Evolutionary conservation across 2,888 invertebrate species (phyloP).

Genomic region (Lochmaea crataegi): DNA sequence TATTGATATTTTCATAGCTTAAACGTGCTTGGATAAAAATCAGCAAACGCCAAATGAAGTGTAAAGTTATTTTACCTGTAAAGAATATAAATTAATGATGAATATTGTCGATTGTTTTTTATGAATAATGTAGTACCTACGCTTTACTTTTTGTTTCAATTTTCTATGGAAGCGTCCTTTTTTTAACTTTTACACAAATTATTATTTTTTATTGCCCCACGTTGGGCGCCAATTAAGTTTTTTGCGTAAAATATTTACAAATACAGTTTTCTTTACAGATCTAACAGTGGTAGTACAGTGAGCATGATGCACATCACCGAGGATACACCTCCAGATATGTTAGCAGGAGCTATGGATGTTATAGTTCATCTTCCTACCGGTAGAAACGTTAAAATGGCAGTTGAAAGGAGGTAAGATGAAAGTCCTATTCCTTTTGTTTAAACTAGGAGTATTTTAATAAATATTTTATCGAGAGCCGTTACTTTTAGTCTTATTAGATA

Average conservation of each 20-base stretch:
- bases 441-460: no score
- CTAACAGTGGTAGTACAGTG: constrained; percentile 57
- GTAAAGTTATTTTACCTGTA: neutral
- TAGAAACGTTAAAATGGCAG: constrained; percentile 67
- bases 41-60: neutral
- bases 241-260: neutral
- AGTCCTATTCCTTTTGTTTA: no score
- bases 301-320: constrained; percentile 71
- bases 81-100: neutral
- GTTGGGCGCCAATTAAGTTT: no score
- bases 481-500: no score
- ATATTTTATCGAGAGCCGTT: no score
- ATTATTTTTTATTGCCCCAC: no score
- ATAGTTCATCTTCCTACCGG: constrained; percentile 72
- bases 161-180: no score
- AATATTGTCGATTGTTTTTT: neutral
- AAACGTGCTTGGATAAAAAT: neutral
- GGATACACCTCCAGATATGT: constrained; percentile 76
- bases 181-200: no score
- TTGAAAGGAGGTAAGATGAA: constrained; percentile 68
- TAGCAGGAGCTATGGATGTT: constrained; percentile 77
- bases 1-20: neutral
- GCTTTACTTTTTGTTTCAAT: no score
- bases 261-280: constrained; percentile 45
- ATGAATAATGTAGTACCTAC: no score